phyloP scores from a whole-genome alignment of 2,888 invertebrate genomes.

The Coelopa pilipes region DNA sequence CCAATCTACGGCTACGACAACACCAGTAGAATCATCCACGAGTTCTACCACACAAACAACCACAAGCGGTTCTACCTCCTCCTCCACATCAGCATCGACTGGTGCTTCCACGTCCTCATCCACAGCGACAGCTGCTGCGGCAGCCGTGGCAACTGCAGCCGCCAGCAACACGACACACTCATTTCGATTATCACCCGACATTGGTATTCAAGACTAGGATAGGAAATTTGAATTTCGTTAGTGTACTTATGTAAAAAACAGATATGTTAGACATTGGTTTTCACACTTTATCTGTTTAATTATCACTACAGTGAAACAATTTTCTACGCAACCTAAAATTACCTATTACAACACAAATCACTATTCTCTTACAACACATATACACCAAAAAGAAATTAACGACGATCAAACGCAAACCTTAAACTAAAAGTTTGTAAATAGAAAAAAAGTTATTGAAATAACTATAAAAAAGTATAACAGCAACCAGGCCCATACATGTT shows the following conservation, averaged over 20 bases:
- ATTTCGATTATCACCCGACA: constrained; percentile 56
- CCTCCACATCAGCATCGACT: constrained; percentile 41
- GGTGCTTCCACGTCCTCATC: constrained; percentile 32
- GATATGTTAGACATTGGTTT: neutral
- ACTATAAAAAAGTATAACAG: neutral
- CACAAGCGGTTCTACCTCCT: constrained; percentile 13
- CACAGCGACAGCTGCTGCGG: constrained; percentile 46
- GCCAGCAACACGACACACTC: constrained; percentile 59
- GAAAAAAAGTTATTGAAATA: neutral
- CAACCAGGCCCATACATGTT: neutral
- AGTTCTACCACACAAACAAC: constrained; percentile 20
- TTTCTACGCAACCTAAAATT: no score
- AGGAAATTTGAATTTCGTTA: constrained; percentile 46
- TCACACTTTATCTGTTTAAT: neutral
- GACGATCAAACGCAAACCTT: neutral
- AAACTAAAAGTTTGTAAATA: neutral
- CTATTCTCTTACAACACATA: no score
- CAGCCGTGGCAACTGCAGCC: constrained; percentile 54
- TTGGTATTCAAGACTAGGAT: constrained; percentile 51
- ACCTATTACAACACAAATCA: neutral
- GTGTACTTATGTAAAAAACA: constrained; percentile 55
- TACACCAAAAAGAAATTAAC: neutral
- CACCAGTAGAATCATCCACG: constrained; percentile 39
- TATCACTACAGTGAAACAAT: no score
- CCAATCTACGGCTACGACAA: constrained; percentile 29